phyloP scores from a whole-genome alignment of 2,888 invertebrate species.

The Cactoblastis cactorum region DNA sequence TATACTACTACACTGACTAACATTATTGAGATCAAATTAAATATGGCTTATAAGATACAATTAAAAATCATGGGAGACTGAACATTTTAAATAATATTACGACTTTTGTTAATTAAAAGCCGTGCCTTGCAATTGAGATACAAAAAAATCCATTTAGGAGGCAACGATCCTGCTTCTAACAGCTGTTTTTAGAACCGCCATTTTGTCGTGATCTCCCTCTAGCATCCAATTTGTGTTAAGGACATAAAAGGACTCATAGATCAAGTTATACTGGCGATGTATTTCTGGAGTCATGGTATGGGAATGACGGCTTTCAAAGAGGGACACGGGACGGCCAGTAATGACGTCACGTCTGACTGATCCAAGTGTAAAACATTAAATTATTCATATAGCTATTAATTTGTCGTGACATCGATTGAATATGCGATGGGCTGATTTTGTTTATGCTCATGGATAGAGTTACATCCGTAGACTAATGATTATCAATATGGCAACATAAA shows the following conservation, averaged over 20 bases:
- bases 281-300: slow-evolving; percentile 69
- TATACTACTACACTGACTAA: no score
- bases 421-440: not conserved
- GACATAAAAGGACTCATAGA: slow-evolving; percentile 6
- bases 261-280: slow-evolving; percentile 35
- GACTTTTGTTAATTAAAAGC: slow-evolving; percentile 8
- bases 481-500: no score
- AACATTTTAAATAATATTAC: not conserved
- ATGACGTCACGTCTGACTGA: slow-evolving; percentile 62
- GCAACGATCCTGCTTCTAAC: slow-evolving; percentile 10
- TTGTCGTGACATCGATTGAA: slow-evolving; percentile 1
- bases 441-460: not conserved
- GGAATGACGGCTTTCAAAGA: slow-evolving; percentile 67
- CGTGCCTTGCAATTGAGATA: slow-evolving; percentile 3
- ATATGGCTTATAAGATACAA: not conserved
- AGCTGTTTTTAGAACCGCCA: slow-evolving; percentile 5
- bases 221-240: not conserved
- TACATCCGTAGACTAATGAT: not conserved
- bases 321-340: slow-evolving; percentile 59
- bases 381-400: slow-evolving; percentile 5
- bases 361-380: slow-evolving; percentile 7
- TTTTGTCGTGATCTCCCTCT: not conserved
- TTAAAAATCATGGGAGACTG: slow-evolving; percentile 5
- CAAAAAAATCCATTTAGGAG: not conserved
- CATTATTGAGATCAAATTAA: not conserved